Evolutionary conservation across 2,797 vertebrate genomes (phyloP), one percentile per base, ranked within the genome.

Genomic region (Pelochelys cantorii): DNA sequence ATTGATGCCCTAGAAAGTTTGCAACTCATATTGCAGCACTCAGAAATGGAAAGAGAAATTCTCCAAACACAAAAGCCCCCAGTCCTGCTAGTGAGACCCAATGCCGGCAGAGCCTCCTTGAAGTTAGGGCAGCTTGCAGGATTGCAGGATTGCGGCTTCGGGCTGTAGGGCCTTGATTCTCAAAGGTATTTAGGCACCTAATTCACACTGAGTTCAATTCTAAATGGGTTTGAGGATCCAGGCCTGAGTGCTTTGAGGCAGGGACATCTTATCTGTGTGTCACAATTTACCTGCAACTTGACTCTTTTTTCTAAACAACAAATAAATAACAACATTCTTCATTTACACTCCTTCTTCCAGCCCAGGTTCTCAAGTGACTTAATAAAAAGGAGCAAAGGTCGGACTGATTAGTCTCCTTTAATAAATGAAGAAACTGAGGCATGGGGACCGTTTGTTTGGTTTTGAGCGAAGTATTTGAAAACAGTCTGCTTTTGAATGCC

Each of bases 341-440:
- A 68, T 18, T 34, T 68, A 48, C 42, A 27, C 25, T 37, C 23
- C 37, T 75, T 75, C 22, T 75, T 83, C 53, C 60, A 9, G 48
- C 2, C 42, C 9, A 2, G 68, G 65, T 1, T 11, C 37, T 55
- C 53, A 2, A 25, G 20, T 7, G 4, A n/a, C 83, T 71, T 42
- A 48, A 48, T 75, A 42, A 27, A 48, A 23, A 27, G 37, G 71
- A 15, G 27, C 7, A 2, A 3, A n/a, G n/a, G n/a, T 68, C n/a
- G 29, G 42, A 48, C 42, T 37, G 2, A 2, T 18, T 23, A 34
- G 23, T 29, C 2, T 48, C 42, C 13, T 29, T 52, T 14, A 25
- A 7, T 42, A 48, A 12, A 11, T 7, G 1, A 20, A 10, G 13
- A 78, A 8, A 12, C 6, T 0, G 1, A 5, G 14, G 34, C 79